Base-by-base conservation (phyloP, 2,888 invertebrate genomes). In the Ceraclea dissimilis region DNA sequence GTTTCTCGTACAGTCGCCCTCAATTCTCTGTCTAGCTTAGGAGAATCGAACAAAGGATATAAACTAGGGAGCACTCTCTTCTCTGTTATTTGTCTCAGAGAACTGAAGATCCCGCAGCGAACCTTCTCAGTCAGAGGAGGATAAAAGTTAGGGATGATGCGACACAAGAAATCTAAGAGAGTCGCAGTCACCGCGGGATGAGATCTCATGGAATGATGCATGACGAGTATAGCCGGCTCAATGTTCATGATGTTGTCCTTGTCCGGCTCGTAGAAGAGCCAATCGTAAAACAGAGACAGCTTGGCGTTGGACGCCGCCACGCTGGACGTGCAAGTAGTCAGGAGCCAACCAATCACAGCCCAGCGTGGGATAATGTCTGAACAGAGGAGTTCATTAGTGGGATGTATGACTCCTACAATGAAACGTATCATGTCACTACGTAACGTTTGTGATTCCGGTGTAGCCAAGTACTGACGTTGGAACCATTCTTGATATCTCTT, bases 201-300 rank as follows among this genome's bases (percentile, higher is more conserved):
- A 58, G 91, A 90, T 67, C 90, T 80, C 85, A 94, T 88, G 48
- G 93, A 93, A 75, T 93, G 90, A 71, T 90, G 89, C 93, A 94
- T 94, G 20, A 94, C 92, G 63, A 94, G 80, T 65, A 94, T 92
- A 11, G 92, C 93, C 19, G 94, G 93, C 74, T 94, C 93, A 65
- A 94, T 93, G 71, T 94, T 93, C 94, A 94, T 94, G 62, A 94
- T 94, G 70, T 92, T 93, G 71, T 94, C 93, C 69, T 88, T 89
- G 64, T 90, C 90, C 18, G 90, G 83, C 66, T 94, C 93, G 73
- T 89, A 95, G 67, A 93, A 90, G 46, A 94, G 74, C 94, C 94
- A 95, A 71, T 95, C 95, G 71, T 91, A 93, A 72, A 95, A 94
- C 49, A 95, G 76, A 16, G 93, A 91, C 56, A 94, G 73, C 74